A percentile compares a stretch with the other conserved stretches of the same genome.
phyloP scores from a whole-genome alignment of 2,888 invertebrate species.

The Ectemnius lituratus region DNA sequence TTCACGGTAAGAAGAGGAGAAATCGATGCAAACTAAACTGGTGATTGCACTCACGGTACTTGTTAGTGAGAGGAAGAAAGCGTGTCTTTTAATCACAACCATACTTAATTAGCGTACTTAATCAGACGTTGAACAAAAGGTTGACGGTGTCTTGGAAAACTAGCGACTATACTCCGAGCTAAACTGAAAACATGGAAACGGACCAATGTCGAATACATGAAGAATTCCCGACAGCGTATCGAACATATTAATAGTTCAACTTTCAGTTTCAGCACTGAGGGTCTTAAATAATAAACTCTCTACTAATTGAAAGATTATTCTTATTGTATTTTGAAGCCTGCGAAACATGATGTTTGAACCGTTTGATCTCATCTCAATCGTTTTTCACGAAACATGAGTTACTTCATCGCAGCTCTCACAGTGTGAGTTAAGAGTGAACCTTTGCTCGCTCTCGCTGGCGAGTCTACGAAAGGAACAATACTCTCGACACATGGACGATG shows the following conservation, averaged over 20 bases:
- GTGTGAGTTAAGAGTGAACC: constrained; percentile 26
- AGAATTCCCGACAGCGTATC: too few species aligned
- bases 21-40: neutral
- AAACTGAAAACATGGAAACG: too few species aligned
- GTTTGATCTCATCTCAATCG: constrained; percentile 10
- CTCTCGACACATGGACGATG: constrained; percentile 28
- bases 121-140: constrained; percentile 66
- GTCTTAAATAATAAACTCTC: too few species aligned
- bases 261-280: too few species aligned
- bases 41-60: neutral
- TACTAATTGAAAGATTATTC: too few species aligned
- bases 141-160: too few species aligned
- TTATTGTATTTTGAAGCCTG: too few species aligned
- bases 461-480: constrained; percentile 55
- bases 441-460: constrained; percentile 31
- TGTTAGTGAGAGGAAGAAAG: constrained; percentile 6
- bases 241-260: too few species aligned
- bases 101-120: constrained; percentile 69
- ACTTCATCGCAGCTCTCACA: constrained; percentile 15
- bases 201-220: too few species aligned
- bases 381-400: neutral
- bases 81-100: constrained; percentile 65
- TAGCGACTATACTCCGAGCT: too few species aligned
- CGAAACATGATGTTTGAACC: constrained; percentile 13
- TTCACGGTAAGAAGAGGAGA: constrained; percentile 2